Evolutionary conservation across 2,888 invertebrate genomes (phyloP).

Genomic region (Trachelus troglodyta): DNA sequence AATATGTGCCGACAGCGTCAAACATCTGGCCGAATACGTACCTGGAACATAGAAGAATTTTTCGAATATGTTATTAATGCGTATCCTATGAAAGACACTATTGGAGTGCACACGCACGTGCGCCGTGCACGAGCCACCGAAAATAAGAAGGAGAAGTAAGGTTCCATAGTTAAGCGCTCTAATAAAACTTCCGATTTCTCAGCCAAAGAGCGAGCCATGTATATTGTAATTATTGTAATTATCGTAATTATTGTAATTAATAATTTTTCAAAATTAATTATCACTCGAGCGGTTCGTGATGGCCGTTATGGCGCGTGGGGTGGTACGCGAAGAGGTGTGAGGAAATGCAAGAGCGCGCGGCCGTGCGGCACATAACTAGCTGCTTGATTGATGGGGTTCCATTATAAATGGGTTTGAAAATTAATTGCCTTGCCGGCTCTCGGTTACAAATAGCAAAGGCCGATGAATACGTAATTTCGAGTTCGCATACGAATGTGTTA

Average conservation of each 20-base stretch:
- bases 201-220: neutral
- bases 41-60: too few species aligned
- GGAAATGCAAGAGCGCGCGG: neutral
- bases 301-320: neutral
- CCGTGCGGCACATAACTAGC: slow-evolving; percentile 21
- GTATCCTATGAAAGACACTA: too few species aligned
- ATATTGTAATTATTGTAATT: slow-evolving; percentile 21
- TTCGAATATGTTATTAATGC: too few species aligned
- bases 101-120: too few species aligned
- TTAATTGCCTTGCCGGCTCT: slow-evolving; percentile 47
- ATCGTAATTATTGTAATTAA: slow-evolving; percentile 51
- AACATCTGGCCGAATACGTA: too few species aligned
- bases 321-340: too few species aligned
- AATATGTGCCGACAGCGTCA: too few species aligned
- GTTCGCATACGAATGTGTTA: slow-evolving; percentile 18
- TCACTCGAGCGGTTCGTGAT: slow-evolving; percentile 27
- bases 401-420: slow-evolving; percentile 59
- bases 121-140: too few species aligned
- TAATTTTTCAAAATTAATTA: slow-evolving; percentile 61
- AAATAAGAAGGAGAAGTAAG: too few species aligned
- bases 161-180: too few species aligned
- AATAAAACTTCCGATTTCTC: too few species aligned
- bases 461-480: slow-evolving; percentile 51
- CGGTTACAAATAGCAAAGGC: slow-evolving; percentile 44
- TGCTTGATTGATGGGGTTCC: slow-evolving; percentile 56